phyloP scores from a whole-genome alignment of 2,888 invertebrate genomes.

The Drosophila heteroneura region DNA sequence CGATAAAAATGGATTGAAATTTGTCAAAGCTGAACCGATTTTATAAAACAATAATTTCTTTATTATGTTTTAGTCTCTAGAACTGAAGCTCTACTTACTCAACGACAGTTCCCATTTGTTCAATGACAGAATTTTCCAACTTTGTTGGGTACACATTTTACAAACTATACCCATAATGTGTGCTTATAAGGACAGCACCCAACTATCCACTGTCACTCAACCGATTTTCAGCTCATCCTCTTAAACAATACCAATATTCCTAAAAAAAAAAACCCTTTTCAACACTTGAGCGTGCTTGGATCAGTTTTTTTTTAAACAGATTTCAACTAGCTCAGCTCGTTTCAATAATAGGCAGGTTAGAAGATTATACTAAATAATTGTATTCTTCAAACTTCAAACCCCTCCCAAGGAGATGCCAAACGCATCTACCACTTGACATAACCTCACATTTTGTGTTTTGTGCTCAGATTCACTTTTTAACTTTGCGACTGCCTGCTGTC shows the following conservation, averaged over 20 bases:
- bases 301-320: background rate
- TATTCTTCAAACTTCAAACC: background rate
- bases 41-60: background rate
- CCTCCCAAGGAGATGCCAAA: background rate
- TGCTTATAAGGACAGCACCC: background rate
- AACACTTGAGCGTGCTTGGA: background rate
- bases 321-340: background rate
- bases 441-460: conserved; percentile 15
- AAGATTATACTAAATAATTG: background rate
- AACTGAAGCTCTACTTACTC: background rate
- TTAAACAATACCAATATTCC: background rate
- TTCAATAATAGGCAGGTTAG: background rate
- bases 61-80: background rate
- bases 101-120: background rate
- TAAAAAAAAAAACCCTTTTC: too few relatives aligned
- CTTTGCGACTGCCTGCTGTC: conserved; percentile 5
- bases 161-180: background rate
- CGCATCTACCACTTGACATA: conserved; percentile 8
- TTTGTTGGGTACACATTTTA: background rate
- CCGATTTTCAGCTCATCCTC: background rate
- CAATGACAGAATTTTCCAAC: background rate
- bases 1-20: background rate
- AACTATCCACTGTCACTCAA: background rate
- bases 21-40: background rate
- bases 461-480: background rate